Conservation (phyloP, 1,140 invertebrate species). For the Saccostrea echinata region DNA sequence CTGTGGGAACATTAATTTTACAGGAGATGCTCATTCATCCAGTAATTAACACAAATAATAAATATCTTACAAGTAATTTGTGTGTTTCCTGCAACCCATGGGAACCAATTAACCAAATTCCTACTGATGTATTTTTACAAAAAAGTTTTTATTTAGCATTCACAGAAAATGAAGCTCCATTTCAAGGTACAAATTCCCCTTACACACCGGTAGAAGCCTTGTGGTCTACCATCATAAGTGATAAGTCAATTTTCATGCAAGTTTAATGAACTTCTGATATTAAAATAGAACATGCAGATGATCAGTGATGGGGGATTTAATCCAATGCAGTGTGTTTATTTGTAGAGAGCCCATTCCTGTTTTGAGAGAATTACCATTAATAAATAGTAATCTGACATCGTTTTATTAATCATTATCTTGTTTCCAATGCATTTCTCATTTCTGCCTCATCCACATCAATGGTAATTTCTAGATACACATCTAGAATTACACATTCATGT, state of each 20-base stretch:
- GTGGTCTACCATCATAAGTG: neutral
- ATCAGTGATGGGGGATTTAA: neutral
- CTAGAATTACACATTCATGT: too few species aligned
- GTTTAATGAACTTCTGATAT: conserved; percentile 30
- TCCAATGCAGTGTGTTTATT: neutral
- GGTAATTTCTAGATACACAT: neutral
- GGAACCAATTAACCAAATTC: conserved; percentile 16
- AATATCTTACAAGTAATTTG: neutral
- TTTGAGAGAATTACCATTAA: conserved; percentile 15
- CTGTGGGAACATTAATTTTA: neutral
- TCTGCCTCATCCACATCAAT: neutral
- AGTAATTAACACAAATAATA: conserved; percentile 20
- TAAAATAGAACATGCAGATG: conserved; percentile 7
- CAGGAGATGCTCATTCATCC: neutral
- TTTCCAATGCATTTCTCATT: neutral
- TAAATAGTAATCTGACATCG: neutral
- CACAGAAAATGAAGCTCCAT: neutral
- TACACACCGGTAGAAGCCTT: neutral
- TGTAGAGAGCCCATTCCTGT: conserved; percentile 1
- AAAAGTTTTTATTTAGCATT: neutral
- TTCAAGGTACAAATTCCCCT: neutral
- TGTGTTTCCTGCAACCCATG: neutral
- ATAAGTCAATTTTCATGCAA: conserved; percentile 14
- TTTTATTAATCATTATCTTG: conserved; percentile 33
- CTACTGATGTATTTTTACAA: neutral